A percentile compares a stretch with the other conserved stretches of the same genome.
Conservation (phyloP, 2,797 vertebrate genomes). For the Morus bassanus region DNA sequence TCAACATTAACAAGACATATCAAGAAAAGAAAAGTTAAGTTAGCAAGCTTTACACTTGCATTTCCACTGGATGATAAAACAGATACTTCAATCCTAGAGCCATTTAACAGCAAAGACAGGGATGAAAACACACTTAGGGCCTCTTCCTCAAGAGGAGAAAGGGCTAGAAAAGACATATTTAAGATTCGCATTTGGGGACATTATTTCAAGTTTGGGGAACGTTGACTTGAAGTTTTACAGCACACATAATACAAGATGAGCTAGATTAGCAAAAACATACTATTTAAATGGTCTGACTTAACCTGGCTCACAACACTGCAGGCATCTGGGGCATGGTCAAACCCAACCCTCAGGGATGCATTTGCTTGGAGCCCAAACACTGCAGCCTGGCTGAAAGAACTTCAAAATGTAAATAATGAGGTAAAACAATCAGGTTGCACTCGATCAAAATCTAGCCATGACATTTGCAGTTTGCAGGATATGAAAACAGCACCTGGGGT, state of each 20-base stretch:
- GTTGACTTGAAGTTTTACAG: neutral
- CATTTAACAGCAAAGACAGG: neutral
- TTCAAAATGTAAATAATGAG: constrained; percentile 13
- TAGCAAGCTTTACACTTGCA: neutral
- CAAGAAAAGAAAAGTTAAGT: neutral
- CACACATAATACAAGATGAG: neutral
- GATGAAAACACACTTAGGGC: neutral
- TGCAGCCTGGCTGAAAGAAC: neutral
- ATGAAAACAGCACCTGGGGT: constrained; percentile 37
- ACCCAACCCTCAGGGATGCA: neutral
- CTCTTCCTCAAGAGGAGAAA: neutral
- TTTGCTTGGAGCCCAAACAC: neutral
- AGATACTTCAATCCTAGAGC: neutral
- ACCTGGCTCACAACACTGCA: neutral
- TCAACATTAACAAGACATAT: neutral
- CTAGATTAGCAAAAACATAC: neutral
- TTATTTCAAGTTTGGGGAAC: neutral
- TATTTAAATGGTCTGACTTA: neutral
- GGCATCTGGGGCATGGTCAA: neutral
- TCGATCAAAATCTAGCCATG: constrained; percentile 2
- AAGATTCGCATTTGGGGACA: neutral
- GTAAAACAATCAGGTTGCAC: constrained; percentile 21
- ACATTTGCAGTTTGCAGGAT: neutral
- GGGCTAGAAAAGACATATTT: neutral
- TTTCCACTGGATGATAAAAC: neutral